Conservation (phyloP, 2,113 vertebrate genomes). For the Megalops atlanticus region DNA sequence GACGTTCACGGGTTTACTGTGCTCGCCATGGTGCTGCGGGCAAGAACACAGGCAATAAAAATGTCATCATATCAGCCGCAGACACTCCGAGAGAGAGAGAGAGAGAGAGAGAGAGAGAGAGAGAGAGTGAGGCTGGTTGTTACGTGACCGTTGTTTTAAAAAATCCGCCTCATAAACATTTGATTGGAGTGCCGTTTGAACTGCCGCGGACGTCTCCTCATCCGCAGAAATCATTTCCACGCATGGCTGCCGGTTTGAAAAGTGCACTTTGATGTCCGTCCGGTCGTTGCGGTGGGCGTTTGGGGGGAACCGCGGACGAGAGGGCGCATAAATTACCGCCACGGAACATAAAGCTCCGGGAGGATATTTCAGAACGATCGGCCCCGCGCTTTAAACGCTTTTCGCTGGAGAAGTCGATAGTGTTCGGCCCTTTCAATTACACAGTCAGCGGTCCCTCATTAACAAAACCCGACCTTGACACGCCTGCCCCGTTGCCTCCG, state of each 20-base stretch:
- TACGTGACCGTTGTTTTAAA: not conserved
- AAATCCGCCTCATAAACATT: constrained; percentile 51
- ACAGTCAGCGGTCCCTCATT: constrained; percentile 74
- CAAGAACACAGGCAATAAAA: not conserved
- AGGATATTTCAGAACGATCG: constrained; percentile 70
- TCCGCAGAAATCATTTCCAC: constrained; percentile 68
- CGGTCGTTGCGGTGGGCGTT: too few species aligned
- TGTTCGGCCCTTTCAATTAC: constrained; percentile 78
- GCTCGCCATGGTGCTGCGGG: too few species aligned
- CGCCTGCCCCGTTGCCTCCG: constrained; percentile 70
- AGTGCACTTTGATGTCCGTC: too few species aligned
- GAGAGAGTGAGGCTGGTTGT: not conserved
- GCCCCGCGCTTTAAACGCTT: constrained; percentile 71
- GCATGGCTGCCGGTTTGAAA: constrained; percentile 67
- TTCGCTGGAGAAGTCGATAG: constrained; percentile 69
- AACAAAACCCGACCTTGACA: constrained; percentile 89
- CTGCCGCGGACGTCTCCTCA: constrained; percentile 58
- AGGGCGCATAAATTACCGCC: constrained; percentile 79
- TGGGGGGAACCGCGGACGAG: too few species aligned
- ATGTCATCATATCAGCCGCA: not conserved
- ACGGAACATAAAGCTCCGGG: constrained; percentile 13
- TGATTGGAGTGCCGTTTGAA: constrained; percentile 23
- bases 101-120: too few species aligned
- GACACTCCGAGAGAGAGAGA: too few species aligned
- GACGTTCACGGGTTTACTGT: too few species aligned